Percentiles rank a stretch among this genome's conserved stretches.
These are phyloP conservation scores for Brevimyrus niger DNA, from an alignment of 2,113 vertebrate genomes.

Conservation along the genomic window DNA sequence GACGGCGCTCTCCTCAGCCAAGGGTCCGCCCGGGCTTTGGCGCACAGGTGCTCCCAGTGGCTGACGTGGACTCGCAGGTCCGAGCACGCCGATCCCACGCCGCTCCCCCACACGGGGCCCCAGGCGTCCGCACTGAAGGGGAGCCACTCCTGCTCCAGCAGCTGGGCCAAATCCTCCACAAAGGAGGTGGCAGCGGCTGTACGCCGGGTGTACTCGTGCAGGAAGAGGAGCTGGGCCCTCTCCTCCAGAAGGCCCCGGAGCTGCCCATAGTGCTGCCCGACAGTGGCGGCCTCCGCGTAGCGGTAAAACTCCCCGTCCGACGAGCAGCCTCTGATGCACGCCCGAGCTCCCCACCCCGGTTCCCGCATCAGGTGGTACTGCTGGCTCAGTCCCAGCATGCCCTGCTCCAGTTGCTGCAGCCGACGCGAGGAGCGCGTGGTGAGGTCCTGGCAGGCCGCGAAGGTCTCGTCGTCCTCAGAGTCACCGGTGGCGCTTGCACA, in stretches of 20 bases:
- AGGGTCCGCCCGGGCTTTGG: conserved; percentile 42
- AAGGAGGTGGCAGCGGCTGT: conserved; percentile 33
- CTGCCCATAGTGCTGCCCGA: conserved; percentile 41
- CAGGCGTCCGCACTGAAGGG: not conserved
- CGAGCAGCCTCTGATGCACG: conserved; percentile 36
- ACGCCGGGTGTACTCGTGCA: conserved; percentile 50
- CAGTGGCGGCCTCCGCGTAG: conserved; percentile 31
- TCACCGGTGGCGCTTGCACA: conserved; percentile 15
- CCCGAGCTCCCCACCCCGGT: conserved; percentile 21
- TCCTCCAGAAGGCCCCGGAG: conserved; percentile 51
- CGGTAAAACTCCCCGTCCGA: conserved; percentile 37
- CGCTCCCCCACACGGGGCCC: conserved; percentile 7
- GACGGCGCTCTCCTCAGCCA: conserved; percentile 35
- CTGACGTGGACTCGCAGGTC: conserved; percentile 52
- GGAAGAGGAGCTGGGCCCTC: conserved; percentile 51
- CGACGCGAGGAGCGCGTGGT: conserved; percentile 45
- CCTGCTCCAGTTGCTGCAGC: conserved; percentile 45
- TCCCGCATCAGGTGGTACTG: conserved; percentile 39
- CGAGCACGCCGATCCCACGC: conserved; percentile 40
- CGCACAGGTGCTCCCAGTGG: conserved; percentile 49
- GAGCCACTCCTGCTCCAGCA: conserved; percentile 38
- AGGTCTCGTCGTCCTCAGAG: conserved; percentile 37
- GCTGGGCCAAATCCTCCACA: conserved; percentile 34
- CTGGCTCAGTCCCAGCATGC: conserved; percentile 39
- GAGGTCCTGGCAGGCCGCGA: conserved; percentile 42